Evolutionary conservation across 2,888 invertebrate species (phyloP).

Genomic region (Drepana falcataria): DNA sequence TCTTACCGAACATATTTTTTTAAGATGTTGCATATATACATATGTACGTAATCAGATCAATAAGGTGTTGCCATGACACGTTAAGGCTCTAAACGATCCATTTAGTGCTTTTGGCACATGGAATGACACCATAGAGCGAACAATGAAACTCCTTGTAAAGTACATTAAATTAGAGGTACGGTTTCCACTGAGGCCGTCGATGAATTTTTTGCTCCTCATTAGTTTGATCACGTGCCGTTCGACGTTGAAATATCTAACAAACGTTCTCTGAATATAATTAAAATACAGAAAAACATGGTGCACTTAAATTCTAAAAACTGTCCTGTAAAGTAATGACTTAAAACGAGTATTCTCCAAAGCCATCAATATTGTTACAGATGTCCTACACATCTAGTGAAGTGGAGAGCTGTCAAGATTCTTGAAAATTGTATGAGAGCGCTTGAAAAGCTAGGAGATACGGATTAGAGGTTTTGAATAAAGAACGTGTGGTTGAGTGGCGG

Average conservation of each 20-base stretch:
- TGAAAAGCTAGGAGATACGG: conserved; percentile 13
- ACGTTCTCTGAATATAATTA: conserved; percentile 22
- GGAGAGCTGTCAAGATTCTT: conserved; percentile 22
- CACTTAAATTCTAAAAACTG: neutral
- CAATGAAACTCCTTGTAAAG: conserved; percentile 27
- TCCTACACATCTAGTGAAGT: conserved; percentile 18
- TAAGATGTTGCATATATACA: too few relatives aligned
- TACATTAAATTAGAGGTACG: conserved; percentile 51
- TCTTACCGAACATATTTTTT: too few relatives aligned
- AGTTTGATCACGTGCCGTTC: conserved; percentile 49
- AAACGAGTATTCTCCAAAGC: conserved; percentile 3
- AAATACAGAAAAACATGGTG: conserved; percentile 16
- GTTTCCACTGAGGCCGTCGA: conserved; percentile 37
- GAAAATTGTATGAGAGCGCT: conserved; percentile 6
- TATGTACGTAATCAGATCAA: too few relatives aligned
- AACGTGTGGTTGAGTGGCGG: conserved; percentile 31
- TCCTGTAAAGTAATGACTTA: conserved; percentile 7
- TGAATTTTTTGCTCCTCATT: conserved; percentile 27
- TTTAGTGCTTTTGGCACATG: conserved; percentile 2
- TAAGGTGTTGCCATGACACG: too few relatives aligned
- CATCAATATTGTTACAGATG: conserved; percentile 49
- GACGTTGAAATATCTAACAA: conserved; percentile 38
- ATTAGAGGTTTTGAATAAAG: conserved; percentile 21
- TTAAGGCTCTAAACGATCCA: neutral
- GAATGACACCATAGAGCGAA: conserved; percentile 20